phyloP scores from a whole-genome alignment of 2,797 vertebrate genomes.

The Chelonia mydas region DNA sequence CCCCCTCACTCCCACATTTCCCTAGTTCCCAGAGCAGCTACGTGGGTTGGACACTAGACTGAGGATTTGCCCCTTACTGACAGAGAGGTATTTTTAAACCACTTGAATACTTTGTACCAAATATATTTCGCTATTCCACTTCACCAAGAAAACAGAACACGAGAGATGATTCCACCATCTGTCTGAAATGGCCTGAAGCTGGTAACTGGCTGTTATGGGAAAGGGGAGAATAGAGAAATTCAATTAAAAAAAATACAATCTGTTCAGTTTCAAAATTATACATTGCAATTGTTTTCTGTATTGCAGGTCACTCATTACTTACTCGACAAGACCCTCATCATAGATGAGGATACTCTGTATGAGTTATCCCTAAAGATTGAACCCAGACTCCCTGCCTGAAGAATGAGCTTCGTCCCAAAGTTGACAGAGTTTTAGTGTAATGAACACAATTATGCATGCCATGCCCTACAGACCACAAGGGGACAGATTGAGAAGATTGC shows the following conservation, averaged over 20 bases:
- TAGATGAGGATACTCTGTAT: conserved; percentile 96
- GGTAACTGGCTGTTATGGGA: neutral
- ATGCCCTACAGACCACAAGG: conserved; percentile 30
- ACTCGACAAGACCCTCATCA: conserved; percentile 93
- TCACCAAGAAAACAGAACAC: fast-evolving
- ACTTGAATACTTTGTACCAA: neutral
- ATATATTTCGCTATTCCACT: neutral
- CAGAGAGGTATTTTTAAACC: neutral
- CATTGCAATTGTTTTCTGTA: neutral
- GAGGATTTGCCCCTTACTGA: neutral
- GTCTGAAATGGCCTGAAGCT: neutral
- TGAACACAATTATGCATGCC: conserved; percentile 64
- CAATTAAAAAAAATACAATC: neutral
- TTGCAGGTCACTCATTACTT: conserved; percentile 94
- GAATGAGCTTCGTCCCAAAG: conserved; percentile 60
- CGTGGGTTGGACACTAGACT: fast-evolving
- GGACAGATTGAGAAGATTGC: conserved; percentile 11
- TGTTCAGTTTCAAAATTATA: neutral
- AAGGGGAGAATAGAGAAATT: neutral
- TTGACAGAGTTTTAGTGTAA: conserved; percentile 41
- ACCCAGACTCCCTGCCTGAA: conserved; percentile 95
- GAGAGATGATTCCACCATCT: neutral
- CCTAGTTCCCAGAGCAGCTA: neutral
- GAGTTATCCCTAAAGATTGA: conserved; percentile 96
- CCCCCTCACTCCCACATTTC: neutral